Conservation (phyloP, 2,113 vertebrate genomes). For the Ovibos moschatus region DNA sequence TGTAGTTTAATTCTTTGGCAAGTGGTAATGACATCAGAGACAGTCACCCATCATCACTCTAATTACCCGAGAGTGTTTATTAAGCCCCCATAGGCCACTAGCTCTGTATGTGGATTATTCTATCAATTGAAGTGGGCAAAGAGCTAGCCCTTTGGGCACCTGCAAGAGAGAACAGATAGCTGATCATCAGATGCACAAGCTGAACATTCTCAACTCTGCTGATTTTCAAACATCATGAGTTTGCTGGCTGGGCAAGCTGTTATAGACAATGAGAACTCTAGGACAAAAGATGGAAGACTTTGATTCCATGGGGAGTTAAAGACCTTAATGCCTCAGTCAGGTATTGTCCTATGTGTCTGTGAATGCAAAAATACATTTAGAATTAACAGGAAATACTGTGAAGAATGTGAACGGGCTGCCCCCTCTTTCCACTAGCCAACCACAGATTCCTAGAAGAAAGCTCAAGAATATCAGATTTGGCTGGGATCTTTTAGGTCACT, state of each 20-base stretch:
- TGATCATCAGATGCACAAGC: neutral
- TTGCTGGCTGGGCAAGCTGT: neutral
- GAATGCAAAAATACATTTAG: neutral
- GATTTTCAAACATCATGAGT: neutral
- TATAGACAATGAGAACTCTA: neutral
- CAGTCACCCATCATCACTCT: neutral
- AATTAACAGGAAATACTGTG: neutral
- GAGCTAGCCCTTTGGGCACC: neutral
- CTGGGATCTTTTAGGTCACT: neutral
- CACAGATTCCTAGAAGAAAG: neutral
- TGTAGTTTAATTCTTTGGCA: slow-evolving; percentile 36
- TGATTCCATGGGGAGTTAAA: neutral
- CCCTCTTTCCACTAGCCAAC: neutral
- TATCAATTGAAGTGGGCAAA: neutral
- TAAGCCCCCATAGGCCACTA: neutral
- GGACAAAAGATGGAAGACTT: neutral
- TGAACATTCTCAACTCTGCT: neutral
- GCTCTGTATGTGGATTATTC: neutral
- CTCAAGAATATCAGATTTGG: neutral
- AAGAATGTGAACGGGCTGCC: neutral
- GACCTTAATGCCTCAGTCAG: neutral
- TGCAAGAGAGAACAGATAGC: neutral
- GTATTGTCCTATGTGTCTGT: neutral
- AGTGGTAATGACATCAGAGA: neutral
- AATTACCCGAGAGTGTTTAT: neutral